Evolutionary conservation across 2,797 vertebrate genomes (phyloP).

Genomic region (Darevskia nairensis): DNA sequence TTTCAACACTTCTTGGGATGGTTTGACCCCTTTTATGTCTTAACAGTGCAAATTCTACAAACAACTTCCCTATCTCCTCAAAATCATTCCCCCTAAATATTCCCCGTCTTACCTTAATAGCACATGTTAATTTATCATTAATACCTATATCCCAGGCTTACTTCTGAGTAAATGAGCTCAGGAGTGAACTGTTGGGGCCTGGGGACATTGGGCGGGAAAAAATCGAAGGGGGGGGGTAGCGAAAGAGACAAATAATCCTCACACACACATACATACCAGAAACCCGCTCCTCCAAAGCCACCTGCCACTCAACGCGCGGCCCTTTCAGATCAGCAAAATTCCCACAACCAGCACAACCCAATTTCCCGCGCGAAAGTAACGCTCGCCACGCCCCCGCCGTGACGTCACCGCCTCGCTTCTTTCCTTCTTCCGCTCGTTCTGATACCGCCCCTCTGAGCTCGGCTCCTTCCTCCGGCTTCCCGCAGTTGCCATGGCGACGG

Average conservation of each 20-base stretch:
- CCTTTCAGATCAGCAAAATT: too few relatives aligned
- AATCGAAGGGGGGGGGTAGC: too few relatives aligned
- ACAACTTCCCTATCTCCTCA: too few relatives aligned
- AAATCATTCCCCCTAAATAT: too few relatives aligned
- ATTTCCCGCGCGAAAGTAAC: constrained; percentile 20
- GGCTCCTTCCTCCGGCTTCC: background rate
- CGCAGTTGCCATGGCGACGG: background rate
- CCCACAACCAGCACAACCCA: background rate
- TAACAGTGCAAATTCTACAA: too few relatives aligned
- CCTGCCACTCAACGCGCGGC: background rate
- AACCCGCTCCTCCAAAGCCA: background rate
- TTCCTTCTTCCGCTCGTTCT: too few relatives aligned
- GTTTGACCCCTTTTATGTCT: too few relatives aligned
- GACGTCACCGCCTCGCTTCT: background rate
- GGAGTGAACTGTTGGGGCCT: background rate
- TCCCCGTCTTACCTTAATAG: too few relatives aligned
- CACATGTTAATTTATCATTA: too few relatives aligned
- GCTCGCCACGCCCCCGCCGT: background rate
- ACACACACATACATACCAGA: background rate
- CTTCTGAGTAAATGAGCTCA: background rate
- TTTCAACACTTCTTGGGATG: too few relatives aligned
- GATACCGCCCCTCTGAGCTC: background rate
- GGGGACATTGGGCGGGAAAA: too few relatives aligned
- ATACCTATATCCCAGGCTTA: too few relatives aligned
- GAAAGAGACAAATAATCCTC: background rate